Evolutionary conservation across 2,797 vertebrate genomes (phyloP).

Genomic region (Manis javanica): DNA sequence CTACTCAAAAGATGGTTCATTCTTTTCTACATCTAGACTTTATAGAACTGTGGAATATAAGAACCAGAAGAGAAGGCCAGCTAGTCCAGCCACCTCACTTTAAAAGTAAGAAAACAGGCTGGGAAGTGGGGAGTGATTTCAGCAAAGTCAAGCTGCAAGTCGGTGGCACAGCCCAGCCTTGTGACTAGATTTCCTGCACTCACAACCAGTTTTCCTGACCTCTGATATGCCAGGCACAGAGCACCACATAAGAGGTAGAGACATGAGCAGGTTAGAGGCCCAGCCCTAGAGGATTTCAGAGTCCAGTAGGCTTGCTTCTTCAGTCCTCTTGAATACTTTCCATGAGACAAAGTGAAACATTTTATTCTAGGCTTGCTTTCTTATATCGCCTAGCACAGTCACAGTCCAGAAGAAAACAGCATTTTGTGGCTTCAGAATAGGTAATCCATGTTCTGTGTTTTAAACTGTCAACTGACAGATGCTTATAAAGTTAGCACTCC

Average conservation of each 20-base stretch:
- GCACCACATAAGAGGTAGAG: not conserved
- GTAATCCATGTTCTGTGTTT: not conserved
- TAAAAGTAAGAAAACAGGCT: slow-evolving; percentile 8
- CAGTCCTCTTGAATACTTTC: not conserved
- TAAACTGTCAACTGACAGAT: not conserved
- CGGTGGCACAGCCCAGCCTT: not conserved
- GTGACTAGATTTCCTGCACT: not conserved
- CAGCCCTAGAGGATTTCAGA: not conserved
- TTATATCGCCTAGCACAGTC: not conserved
- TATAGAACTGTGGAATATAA: not conserved
- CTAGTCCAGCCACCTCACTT: not conserved
- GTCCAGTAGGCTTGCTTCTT: not conserved
- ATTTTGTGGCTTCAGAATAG: slow-evolving; percentile 20
- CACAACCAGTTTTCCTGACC: not conserved
- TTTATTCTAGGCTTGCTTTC: not conserved
- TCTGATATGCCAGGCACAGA: not conserved
- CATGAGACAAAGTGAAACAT: slow-evolving; percentile 8
- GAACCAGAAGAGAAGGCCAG: slow-evolving; percentile 9
- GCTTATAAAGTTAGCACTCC: not conserved
- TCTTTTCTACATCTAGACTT: not conserved
- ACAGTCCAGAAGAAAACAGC: slow-evolving; percentile 52
- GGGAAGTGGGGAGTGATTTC: not conserved
- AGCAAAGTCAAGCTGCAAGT: not conserved
- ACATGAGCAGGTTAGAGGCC: not conserved
- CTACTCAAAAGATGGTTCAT: not conserved